Base-by-base conservation (phyloP, 2,797 vertebrate genomes). In the Catostomus latipinnis region DNA sequence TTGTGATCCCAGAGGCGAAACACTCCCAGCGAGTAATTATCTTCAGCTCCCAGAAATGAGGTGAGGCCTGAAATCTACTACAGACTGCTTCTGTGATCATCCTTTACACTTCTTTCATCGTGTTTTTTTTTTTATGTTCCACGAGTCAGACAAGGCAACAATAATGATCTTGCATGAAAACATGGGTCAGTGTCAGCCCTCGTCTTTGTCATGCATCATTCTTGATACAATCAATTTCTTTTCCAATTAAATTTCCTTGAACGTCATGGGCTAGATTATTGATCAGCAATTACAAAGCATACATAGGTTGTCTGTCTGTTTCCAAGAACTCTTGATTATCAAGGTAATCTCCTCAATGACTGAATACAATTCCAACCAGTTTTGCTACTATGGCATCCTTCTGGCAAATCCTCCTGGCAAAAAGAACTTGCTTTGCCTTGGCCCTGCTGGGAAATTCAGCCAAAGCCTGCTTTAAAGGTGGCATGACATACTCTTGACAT, bases 11-110 rank as follows among this genome's bases (percentile, higher is more conserved):
- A 75, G 50, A 74, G 70, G 74, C 14, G 54, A n/a, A 76, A 73
- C n/a, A 14, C 57, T 81, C 53, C 46, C 1, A 80, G 66, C 77
- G 81, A 68, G 58, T 8, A 60, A 72, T 78, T 62, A 62, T 78
- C 49, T 78, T 54, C 22, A 53, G 58, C 14, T 61, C 58, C 8
- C 49, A 62, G 13, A 13, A 54, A 49, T 62, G 14, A 62, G 12
- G 53, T 78, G 50, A 62, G 13, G 11, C 46, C 57, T 62, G 34
- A 62, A 14, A 61, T 78, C 49, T 54, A 48, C 8, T 63, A 53
- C 22, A 46, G 22, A n/a, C 49, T 54, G 34, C 49, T 78, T 78
- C 70, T n/a, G 72, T 10, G 9, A 62, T 50, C 50, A 53, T 65
- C 50, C 22, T 46, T 16, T 65, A 65, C n/a, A 46, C 13, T 71